These are phyloP conservation scores for Lepetodrilus schrolli DNA, from an alignment of 2,888 invertebrate species.

Conservation along the genomic window DNA sequence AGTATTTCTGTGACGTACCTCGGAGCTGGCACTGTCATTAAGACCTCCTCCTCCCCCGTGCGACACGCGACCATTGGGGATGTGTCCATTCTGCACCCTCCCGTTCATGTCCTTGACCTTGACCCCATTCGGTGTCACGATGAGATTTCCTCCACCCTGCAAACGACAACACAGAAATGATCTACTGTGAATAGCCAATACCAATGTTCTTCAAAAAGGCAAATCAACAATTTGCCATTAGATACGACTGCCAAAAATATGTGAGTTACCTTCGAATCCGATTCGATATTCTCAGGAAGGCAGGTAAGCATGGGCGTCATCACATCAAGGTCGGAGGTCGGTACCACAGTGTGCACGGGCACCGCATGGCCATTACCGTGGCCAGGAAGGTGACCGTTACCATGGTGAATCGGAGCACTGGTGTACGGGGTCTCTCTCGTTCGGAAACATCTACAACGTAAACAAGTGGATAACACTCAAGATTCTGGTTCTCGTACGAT, in stretches of 20 bases:
- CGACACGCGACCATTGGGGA: slow-evolving; percentile 54
- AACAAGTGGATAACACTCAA: too few relatives aligned
- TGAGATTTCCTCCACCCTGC: slow-evolving; percentile 62
- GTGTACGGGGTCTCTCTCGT: slow-evolving; percentile 34
- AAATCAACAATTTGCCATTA: not conserved
- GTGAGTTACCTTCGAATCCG: slow-evolving; percentile 67
- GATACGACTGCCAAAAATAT: too few relatives aligned
- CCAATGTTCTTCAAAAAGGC: not conserved
- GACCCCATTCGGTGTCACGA: slow-evolving; percentile 63
- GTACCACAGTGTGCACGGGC: slow-evolving; percentile 5
- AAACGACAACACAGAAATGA: slow-evolving; percentile 17
- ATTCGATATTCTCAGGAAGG: slow-evolving; percentile 61
- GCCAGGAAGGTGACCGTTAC: slow-evolving; percentile 56
- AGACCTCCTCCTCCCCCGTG: not conserved
- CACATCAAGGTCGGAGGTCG: slow-evolving; percentile 40
- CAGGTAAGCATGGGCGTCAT: slow-evolving; percentile 59
- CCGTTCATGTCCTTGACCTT: slow-evolving; percentile 61
- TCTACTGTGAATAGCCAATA: too few relatives aligned
- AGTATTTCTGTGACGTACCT: too few relatives aligned
- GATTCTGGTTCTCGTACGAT: too few relatives aligned
- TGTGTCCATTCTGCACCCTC: slow-evolving; percentile 53
- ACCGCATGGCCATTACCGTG: slow-evolving; percentile 56
- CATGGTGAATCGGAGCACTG: slow-evolving; percentile 51
- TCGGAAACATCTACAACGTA: slow-evolving; percentile 5
- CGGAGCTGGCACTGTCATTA: not conserved